Evolutionary conservation across 2,113 vertebrate genomes (phyloP).

Genomic region (Amblyornis subalaris): DNA sequence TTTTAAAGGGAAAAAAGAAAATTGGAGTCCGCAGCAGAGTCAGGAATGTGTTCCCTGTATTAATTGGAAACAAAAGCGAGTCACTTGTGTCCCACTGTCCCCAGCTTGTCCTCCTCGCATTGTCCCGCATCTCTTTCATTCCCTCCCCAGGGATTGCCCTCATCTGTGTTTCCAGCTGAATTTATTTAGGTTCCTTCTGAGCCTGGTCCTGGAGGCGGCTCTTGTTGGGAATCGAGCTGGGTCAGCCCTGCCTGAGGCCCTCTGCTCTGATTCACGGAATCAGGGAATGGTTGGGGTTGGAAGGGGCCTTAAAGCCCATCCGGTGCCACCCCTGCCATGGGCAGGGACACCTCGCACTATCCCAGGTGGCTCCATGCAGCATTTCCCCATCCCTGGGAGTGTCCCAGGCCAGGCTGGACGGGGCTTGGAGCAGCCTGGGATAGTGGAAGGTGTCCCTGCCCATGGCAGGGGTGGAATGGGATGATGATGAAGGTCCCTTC

Average conservation of each 20-base stretch:
- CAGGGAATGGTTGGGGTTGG: neutral
- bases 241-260: neutral
- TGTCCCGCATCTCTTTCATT: conserved; percentile 18
- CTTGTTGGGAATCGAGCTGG: neutral
- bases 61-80: conserved; percentile 60
- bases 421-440: neutral
- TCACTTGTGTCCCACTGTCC: neutral
- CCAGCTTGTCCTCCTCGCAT: conserved; percentile 21
- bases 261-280: rapidly evolving
- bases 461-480: neutral
- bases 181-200: neutral
- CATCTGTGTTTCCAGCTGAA: neutral
- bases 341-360: rapidly evolving
- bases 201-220: neutral
- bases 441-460: neutral
- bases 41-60: conserved; percentile 53
- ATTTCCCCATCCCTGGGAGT: neutral
- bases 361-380: neutral
- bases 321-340: rapidly evolving
- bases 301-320: rapidly evolving
- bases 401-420: neutral
- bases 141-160: neutral
- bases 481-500: rapidly evolving
- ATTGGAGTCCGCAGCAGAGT: neutral
- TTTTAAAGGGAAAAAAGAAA: neutral